Base-by-base conservation (phyloP, 1,140 invertebrate species). In the Listronotus oregonensis region DNA sequence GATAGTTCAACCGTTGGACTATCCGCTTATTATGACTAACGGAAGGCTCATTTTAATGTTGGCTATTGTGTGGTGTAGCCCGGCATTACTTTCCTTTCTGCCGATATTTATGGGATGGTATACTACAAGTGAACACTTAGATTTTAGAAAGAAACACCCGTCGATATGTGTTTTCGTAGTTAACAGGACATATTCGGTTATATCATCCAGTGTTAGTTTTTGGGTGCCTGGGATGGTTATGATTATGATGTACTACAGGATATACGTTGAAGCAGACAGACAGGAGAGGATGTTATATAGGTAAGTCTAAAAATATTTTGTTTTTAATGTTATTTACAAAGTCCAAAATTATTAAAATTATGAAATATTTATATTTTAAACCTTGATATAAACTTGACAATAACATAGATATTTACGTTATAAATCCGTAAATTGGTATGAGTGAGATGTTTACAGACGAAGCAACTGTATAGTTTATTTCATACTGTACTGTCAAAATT, bases 101-200 rank as follows among this genome's bases (percentile, higher is more conserved):
- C 96, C 97, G 0, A 95, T 98, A 46, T 97, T 98, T 77, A 91
- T 90, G 77, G 94, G 92, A 3, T 95, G 93, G 91, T 95, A 95
- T 79, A 93, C 93, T 0, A 94, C 93, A 0, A 81, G 83, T n/a
- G 88, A 91, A 68, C 90, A 95, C 75, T 82, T 92, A 60, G 82
- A 86, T 40, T 89, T 85, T 73, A 83, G 91, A 37, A 83, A 83
- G 71, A 81, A 84, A 47, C 86, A 91, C 77, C 91, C 90, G 3
- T 85, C 92, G 68, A 82, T 89, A 69, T 97, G 95, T 79, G 85
- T 85, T 69, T 97, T 97, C 76, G 87, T 88, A 62, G 95, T 97
- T 63, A 97, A 97, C 81, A 89, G 88, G 79, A 84, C 88, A 4
- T 98, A 97, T 73, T 93, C 94, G 15, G 85, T 96, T 59, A 86